These are phyloP conservation scores for Leucophenga varia DNA, from an alignment of 1,140 invertebrate species.

Conservation along the genomic window DNA sequence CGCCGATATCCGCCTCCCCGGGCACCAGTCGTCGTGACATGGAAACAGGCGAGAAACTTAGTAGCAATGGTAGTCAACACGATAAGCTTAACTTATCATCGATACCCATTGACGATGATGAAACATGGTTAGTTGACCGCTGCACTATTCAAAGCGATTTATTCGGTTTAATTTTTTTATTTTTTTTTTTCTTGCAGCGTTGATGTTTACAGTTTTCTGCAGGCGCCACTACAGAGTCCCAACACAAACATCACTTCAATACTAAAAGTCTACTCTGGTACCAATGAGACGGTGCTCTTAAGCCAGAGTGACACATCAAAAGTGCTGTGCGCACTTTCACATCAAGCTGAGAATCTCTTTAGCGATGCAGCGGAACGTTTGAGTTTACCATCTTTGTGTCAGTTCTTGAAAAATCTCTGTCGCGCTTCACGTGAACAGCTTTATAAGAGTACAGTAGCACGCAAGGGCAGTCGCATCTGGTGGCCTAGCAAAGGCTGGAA, in stretches of 20 bases:
- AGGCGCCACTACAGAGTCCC: constrained; percentile 67
- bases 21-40: constrained; percentile 55
- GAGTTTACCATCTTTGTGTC: constrained; percentile 80
- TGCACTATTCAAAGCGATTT: neutral
- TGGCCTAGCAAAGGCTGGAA: constrained; percentile 55
- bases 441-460: constrained; percentile 59
- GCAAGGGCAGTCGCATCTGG: constrained; percentile 60
- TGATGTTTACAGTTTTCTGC: constrained; percentile 80
- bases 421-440: constrained; percentile 78
- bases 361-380: constrained; percentile 83
- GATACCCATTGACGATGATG: constrained; percentile 66
- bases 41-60: constrained; percentile 55
- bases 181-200: constrained; percentile 61
- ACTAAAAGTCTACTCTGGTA: constrained; percentile 54
- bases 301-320: constrained; percentile 79
- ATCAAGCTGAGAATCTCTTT: constrained; percentile 81
- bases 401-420: constrained; percentile 79
- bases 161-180: constrained; percentile 1
- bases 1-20: constrained; percentile 51
- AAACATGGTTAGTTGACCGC: constrained; percentile 66
- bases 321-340: constrained; percentile 82
- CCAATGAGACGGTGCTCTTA: constrained; percentile 68
- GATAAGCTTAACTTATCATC: constrained; percentile 57
- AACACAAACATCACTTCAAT: constrained; percentile 59
- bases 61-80: constrained; percentile 41